phyloP scores from a whole-genome alignment of 2,113 vertebrate genomes.

The Plotosus lineatus region DNA sequence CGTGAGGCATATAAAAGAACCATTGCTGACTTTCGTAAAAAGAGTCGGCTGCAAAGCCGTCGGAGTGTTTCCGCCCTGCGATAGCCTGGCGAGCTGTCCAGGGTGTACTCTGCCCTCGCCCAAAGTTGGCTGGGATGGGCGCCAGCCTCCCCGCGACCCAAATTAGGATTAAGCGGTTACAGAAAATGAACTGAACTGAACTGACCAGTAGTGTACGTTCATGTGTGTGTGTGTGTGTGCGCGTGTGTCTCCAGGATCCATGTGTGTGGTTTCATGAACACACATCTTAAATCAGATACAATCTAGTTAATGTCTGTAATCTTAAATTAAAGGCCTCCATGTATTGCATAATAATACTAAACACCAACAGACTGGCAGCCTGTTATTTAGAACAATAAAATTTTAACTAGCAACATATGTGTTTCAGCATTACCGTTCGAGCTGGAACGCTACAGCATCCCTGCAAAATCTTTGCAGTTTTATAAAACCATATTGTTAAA shows the following conservation, averaged over 20 bases:
- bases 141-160: too few species aligned
- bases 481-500: neutral
- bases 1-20: too few species aligned
- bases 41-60: too few species aligned
- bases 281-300: constrained; percentile 5
- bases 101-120: too few species aligned
- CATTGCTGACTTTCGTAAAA: too few species aligned
- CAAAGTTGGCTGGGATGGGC: too few species aligned
- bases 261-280: neutral
- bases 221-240: neutral
- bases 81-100: too few species aligned
- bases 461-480: neutral
- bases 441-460: neutral
- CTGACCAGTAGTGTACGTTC: too few species aligned
- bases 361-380: neutral
- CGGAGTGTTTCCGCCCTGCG: too few species aligned
- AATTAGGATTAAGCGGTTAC: too few species aligned
- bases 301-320: neutral
- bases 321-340: neutral
- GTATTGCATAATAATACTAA: neutral
- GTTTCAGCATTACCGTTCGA: neutral
- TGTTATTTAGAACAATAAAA: neutral
- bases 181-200: too few species aligned
- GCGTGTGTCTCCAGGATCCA: neutral
- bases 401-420: neutral